Percentiles rank a stretch among this genome's conserved stretches.
These are phyloP conservation scores for Matsumyia berberina DNA, from an alignment of 2,888 invertebrate genomes.

Conservation along the genomic window DNA sequence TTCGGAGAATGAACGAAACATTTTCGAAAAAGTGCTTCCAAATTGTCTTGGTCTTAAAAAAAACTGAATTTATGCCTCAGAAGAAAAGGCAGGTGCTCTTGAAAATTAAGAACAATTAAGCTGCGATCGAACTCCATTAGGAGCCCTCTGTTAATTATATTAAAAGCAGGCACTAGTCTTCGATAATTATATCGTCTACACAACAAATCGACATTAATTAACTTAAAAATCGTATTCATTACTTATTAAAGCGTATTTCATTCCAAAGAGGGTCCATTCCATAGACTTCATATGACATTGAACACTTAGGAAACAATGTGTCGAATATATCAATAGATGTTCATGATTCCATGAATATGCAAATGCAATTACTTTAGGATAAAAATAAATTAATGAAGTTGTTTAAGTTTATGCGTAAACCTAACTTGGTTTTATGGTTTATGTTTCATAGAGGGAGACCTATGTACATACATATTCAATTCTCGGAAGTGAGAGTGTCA, in stretches of 20 bases:
- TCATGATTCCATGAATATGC: neutral
- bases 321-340: neutral
- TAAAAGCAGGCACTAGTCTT: neutral
- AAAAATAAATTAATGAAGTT: neutral
- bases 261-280: neutral
- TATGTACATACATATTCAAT: neutral
- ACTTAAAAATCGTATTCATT: constrained; percentile 36
- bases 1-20: too few relatives aligned
- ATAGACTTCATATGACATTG: neutral
- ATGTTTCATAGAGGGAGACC: neutral
- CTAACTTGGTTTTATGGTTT: neutral
- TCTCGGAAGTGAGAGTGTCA: neutral
- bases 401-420: neutral
- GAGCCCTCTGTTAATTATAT: constrained; percentile 37
- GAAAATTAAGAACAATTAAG: constrained; percentile 1
- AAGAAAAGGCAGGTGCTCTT: constrained; percentile 10
- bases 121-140: constrained; percentile 24
- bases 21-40: too few relatives aligned
- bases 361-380: neutral
- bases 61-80: too few relatives aligned
- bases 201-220: constrained; percentile 29
- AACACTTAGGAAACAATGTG: constrained; percentile 8
- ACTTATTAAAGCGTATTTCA: constrained; percentile 7
- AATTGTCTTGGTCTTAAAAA: neutral
- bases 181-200: constrained; percentile 26